Evolutionary conservation across 2,113 vertebrate genomes (phyloP).

Genomic region (Notechis scutatus): DNA sequence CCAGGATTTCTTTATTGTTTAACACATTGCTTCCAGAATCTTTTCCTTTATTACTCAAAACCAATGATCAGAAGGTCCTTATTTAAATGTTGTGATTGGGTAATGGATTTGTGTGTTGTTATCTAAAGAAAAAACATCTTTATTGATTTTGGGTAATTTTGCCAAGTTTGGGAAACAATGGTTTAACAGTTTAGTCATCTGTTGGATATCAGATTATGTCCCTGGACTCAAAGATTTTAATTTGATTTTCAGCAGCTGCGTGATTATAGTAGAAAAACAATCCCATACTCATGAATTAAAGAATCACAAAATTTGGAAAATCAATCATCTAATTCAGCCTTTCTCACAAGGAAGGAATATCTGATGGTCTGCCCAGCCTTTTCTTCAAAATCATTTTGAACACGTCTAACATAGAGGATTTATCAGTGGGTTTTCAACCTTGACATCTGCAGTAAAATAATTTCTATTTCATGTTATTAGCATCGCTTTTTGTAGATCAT

Average conservation of each 20-base stretch:
- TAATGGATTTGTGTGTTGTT: not conserved
- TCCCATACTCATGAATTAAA: not conserved
- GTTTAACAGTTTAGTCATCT: not conserved
- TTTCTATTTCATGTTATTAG: not conserved
- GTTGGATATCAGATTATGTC: slow-evolving; percentile 17
- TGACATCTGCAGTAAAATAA: not conserved
- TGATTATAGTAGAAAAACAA: not conserved
- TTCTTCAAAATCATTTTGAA: not conserved
- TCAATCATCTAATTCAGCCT: not conserved
- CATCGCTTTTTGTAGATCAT: not conserved
- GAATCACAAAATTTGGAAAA: not conserved
- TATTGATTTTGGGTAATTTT: not conserved
- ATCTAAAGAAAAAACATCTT: not conserved
- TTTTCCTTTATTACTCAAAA: not conserved
- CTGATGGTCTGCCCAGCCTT: not conserved
- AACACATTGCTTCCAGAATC: not conserved
- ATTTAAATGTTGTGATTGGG: not conserved
- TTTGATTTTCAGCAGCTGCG: not conserved
- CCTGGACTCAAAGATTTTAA: not conserved
- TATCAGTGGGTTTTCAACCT: not conserved
- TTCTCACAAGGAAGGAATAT: not conserved
- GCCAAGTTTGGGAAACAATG: not conserved
- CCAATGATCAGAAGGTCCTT: not conserved
- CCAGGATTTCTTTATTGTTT: slow-evolving; percentile 24
- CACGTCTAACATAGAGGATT: not conserved